These are phyloP conservation scores for Mustela lutreola DNA, from an alignment of 2,113 vertebrate species.

Conservation along the genomic window DNA sequence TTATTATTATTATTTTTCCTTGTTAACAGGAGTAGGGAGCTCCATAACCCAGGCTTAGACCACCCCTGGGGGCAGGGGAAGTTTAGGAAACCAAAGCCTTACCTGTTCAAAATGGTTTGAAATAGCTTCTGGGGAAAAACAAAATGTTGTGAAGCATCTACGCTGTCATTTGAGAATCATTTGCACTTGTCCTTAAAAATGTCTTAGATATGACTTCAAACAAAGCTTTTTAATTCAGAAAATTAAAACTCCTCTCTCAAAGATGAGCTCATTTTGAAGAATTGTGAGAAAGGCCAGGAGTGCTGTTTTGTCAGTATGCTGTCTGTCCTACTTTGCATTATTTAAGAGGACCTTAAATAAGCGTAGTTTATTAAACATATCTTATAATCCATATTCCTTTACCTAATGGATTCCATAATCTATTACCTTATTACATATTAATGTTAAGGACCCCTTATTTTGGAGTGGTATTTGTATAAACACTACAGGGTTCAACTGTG, in stretches of 20 bases:
- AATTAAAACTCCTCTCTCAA: not conserved
- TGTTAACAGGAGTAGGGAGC: not conserved
- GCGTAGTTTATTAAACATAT: not conserved
- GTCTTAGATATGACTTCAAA: not conserved
- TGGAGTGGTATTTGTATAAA: not conserved
- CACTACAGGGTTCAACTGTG: not conserved
- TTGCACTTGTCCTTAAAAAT: slow-evolving; percentile 14
- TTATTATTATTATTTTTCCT: not conserved
- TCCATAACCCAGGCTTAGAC: not conserved
- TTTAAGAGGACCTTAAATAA: not conserved
- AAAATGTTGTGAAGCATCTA: not conserved
- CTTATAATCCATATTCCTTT: not conserved
- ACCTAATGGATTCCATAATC: too few species aligned
- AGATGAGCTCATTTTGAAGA: slow-evolving; percentile 14
- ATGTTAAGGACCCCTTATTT: not conserved
- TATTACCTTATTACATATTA: not conserved
- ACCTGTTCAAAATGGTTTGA: not conserved
- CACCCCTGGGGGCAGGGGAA: too few species aligned
- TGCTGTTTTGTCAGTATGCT: not conserved
- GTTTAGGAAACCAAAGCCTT: not conserved
- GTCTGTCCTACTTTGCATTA: not conserved
- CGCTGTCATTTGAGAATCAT: not conserved
- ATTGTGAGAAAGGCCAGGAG: not conserved
- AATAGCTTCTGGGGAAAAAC: not conserved
- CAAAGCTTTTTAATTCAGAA: not conserved